Percentiles rank a stretch among this genome's conserved stretches.
phyloP scores from a whole-genome alignment of 2,113 vertebrate genomes.

The Lepisosteus oculatus region DNA sequence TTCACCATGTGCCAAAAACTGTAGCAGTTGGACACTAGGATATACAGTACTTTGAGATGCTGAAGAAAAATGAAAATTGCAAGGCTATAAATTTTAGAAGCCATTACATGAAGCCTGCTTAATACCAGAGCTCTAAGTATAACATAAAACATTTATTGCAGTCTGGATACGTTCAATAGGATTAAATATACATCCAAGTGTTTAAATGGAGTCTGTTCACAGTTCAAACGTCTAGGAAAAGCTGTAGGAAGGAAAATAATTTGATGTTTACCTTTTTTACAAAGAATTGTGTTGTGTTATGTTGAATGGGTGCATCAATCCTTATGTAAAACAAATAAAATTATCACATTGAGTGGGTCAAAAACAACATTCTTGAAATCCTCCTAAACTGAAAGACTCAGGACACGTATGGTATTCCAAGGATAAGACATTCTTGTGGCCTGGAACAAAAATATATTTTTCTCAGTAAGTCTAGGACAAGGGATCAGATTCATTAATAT shows the following conservation, averaged over 20 bases:
- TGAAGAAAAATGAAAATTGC: constrained; percentile 22
- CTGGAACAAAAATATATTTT: too few species aligned
- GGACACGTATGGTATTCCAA: too few species aligned
- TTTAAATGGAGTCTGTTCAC: constrained; percentile 14
- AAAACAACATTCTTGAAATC: constrained; percentile 15
- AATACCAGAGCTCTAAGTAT: constrained; percentile 18
- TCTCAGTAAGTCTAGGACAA: too few species aligned
- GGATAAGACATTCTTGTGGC: too few species aligned
- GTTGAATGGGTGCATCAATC: not conserved
- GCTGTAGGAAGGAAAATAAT: too few species aligned
- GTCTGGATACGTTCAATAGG: constrained; percentile 34
- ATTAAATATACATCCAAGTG: constrained; percentile 23
- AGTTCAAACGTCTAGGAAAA: not conserved
- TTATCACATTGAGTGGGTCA: constrained; percentile 17
- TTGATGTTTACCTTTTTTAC: too few species aligned
- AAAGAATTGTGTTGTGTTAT: constrained; percentile 14
- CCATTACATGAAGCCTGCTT: not conserved
- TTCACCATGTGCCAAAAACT: not conserved
- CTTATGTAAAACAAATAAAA: too few species aligned
- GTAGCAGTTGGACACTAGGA: not conserved
- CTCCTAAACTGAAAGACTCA: constrained; percentile 20
- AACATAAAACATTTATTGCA: constrained; percentile 28
- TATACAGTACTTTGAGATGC: constrained; percentile 11
- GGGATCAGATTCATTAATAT: too few species aligned
- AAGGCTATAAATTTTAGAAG: constrained; percentile 11